These are phyloP conservation scores for Himalopsyche tibetana DNA, from an alignment of 2,888 invertebrate genomes.

Conservation along the genomic window DNA sequence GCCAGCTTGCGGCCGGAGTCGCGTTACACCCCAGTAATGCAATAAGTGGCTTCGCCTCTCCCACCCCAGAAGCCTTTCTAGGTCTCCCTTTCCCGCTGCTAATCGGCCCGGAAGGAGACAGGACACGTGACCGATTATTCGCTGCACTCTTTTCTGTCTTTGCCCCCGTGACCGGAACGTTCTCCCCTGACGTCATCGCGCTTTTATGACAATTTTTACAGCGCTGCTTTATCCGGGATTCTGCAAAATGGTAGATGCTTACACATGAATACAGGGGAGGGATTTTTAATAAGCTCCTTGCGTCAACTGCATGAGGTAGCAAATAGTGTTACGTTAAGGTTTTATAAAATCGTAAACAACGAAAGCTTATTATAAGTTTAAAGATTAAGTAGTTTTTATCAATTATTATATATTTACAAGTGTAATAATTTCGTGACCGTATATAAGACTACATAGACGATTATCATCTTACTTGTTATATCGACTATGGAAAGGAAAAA, in stretches of 20 bases:
- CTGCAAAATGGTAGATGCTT: neutral
- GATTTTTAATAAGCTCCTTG: too few relatives aligned
- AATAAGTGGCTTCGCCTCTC: neutral
- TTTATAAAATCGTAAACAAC: too few relatives aligned
- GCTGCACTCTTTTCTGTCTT: constrained; percentile 24
- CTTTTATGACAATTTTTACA: constrained; percentile 7
- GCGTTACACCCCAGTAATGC: constrained; percentile 13
- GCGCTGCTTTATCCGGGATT: constrained; percentile 4
- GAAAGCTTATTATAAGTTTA: too few relatives aligned
- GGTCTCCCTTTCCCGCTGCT: neutral
- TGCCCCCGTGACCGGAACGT: constrained; percentile 1
- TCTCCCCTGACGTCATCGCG: constrained; percentile 16
- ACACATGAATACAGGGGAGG: neutral
- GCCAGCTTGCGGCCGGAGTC: neutral
- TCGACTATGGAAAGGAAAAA: too few relatives aligned
- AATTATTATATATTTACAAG: too few relatives aligned
- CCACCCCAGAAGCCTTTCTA: neutral
- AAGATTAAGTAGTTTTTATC: too few relatives aligned
- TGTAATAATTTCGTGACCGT: too few relatives aligned
- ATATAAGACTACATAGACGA: too few relatives aligned
- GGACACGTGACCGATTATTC: constrained; percentile 29
- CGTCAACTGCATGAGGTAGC: too few relatives aligned
- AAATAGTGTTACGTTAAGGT: too few relatives aligned
- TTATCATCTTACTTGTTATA: too few relatives aligned
- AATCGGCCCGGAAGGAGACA: constrained; percentile 4